Conservation (phyloP, 1,140 invertebrate species). For the Chrysopa pallens region DNA sequence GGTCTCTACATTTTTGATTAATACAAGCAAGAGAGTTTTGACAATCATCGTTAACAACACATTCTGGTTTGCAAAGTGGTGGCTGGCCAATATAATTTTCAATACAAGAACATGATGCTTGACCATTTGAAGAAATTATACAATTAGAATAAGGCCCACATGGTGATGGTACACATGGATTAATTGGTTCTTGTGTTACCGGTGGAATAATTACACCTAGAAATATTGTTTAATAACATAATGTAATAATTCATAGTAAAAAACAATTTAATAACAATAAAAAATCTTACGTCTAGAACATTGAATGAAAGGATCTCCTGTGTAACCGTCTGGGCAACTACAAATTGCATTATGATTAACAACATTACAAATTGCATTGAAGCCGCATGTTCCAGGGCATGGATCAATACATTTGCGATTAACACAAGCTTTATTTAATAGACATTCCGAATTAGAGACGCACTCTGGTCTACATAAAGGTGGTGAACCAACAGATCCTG, state of each 20-base stretch:
- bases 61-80: conserved; percentile 48
- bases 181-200: conserved; percentile 15
- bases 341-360: conserved; percentile 43
- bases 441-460: conserved; percentile 39
- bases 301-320: conserved; percentile 39
- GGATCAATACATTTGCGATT: conserved; percentile 42
- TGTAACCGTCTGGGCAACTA: conserved; percentile 32
- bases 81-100: conserved; percentile 40
- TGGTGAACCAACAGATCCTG: conserved; percentile 39
- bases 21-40: conserved; percentile 35
- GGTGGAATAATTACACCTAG: conserved; percentile 16
- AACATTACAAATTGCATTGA: conserved; percentile 37
- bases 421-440: conserved; percentile 36
- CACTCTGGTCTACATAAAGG: conserved; percentile 45
- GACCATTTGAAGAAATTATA: conserved; percentile 29
- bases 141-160: conserved; percentile 62
- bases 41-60: conserved; percentile 45
- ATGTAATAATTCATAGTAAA: conserved; percentile 1
- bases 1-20: conserved; percentile 44
- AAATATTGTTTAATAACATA: not conserved
- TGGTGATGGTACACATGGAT: conserved; percentile 54
- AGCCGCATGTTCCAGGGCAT: conserved; percentile 42
- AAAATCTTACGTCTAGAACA: conserved; percentile 18
- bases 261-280: not conserved
- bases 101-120: conserved; percentile 39